Conservation (phyloP, 30 jellyfish, hydroid and myxozoan species). For the Pseudorhiza aurosa region DNA sequence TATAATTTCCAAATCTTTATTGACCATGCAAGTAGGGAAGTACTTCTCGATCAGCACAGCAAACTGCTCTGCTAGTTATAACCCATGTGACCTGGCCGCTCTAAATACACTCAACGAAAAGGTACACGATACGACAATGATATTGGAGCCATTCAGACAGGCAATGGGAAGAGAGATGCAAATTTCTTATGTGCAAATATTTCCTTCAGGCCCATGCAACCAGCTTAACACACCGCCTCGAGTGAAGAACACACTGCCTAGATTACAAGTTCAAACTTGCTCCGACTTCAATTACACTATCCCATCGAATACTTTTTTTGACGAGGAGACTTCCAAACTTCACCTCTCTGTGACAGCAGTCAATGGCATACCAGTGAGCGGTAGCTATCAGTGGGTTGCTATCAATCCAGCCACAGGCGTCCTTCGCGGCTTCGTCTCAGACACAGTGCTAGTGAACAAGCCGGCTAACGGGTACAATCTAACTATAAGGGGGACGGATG, state of each 20-base stretch:
- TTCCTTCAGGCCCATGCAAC: constrained; percentile 26
- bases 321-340: constrained; percentile 43
- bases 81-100: constrained; percentile 26
- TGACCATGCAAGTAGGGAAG: background rate
- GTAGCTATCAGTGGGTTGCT: constrained; percentile 42
- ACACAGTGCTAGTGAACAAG: constrained; percentile 50
- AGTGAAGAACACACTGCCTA: background rate
- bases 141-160: constrained; percentile 7
- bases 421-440: constrained; percentile 55
- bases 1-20: background rate
- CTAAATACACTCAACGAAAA: background rate
- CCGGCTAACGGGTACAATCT: constrained; percentile 62
- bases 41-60: constrained; percentile 8
- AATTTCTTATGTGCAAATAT: background rate
- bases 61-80: constrained; percentile 30
- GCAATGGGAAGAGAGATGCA: constrained; percentile 28
- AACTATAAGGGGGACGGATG: constrained; percentile 81
- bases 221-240: constrained; percentile 20
- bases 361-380: constrained; percentile 53
- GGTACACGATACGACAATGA: background rate
- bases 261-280: constrained; percentile 22
- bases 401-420: background rate
- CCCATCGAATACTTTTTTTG: constrained; percentile 20
- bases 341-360: constrained; percentile 37
- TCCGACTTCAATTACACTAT: constrained; percentile 33